These are phyloP conservation scores for Schlechtendalia chinensis DNA, from an alignment of 1,140 invertebrate species.

Conservation along the genomic window DNA sequence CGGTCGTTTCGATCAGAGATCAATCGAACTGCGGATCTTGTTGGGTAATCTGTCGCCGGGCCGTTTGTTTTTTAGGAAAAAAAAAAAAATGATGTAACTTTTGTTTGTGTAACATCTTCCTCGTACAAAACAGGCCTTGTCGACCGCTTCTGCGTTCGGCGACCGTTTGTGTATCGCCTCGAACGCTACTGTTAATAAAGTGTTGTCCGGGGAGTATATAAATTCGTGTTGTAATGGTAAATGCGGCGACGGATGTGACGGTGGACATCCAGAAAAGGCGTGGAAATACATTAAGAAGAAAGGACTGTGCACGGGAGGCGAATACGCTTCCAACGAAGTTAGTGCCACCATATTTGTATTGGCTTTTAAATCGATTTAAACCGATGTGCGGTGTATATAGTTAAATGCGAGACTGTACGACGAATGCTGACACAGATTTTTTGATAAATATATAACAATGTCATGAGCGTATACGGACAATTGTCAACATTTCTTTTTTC, in stretches of 20 bases:
- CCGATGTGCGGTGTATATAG: too few species aligned
- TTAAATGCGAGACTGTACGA: too few species aligned
- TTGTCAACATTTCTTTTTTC: too few species aligned
- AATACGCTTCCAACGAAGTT: constrained; percentile 60
- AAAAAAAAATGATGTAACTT: too few species aligned
- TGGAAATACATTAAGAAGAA: constrained; percentile 62
- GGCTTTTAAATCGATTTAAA: too few species aligned
- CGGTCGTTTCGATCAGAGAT: constrained; percentile 73
- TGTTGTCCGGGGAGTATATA: constrained; percentile 67
- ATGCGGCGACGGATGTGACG: constrained; percentile 68
- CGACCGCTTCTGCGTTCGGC: constrained; percentile 64
- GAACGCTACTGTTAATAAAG: constrained; percentile 59
- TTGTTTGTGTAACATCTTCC: too few species aligned
- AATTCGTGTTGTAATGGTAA: constrained; percentile 65
- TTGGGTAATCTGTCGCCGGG: constrained; percentile 60
- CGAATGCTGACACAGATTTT: too few species aligned
- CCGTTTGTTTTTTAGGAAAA: too few species aligned
- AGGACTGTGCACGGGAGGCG: constrained; percentile 65
- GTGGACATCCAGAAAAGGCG: constrained; percentile 63
- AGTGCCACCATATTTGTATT: too few species aligned
- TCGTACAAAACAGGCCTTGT: constrained; percentile 62
- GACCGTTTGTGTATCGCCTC: constrained; percentile 69
- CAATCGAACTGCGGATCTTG: constrained; percentile 73
- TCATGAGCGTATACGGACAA: too few species aligned
- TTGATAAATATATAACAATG: too few species aligned